Base-by-base conservation (phyloP, 1,140 invertebrate genomes). In the Wiebesia pumilae region DNA sequence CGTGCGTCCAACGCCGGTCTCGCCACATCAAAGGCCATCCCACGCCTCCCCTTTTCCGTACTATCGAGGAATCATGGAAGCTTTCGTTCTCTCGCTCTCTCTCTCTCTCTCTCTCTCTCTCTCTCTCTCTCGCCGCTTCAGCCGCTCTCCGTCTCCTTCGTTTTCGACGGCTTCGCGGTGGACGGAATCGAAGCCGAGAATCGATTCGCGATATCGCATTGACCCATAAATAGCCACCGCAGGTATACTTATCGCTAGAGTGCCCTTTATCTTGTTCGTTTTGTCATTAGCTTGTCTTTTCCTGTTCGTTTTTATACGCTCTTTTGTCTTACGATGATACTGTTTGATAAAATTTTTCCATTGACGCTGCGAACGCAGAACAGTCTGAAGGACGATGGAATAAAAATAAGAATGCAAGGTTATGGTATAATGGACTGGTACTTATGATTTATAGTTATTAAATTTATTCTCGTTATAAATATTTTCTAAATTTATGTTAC, bases 201-300 rank as follows among this genome's bases (percentile, higher is more conserved):
- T 86, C 85, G 85, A 86, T 86, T 86, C 80, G 80, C 58, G 69
- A 86, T 86, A 86, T 82, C 69, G 58, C 71, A 86, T 82, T 86
- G 85, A 86, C 85, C 85, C 78, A 86, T 67, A 86, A 86, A 82
- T 86, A 78, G 67, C 38, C 47, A 35, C 14, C 65, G 47, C 58
- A 27, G 24, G 43, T 78, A 19, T 30, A 47, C 16, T 81, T 81
- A 51, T 47, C 65, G 40, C 27, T 35, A 9, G 35, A 30, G 21
- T 19, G 77, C 62, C 62, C 58, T 79, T 79, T 79, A 69, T 79
- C 77, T 77, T 35, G 1, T 33, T 83, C 43, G 6, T 51, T 75
- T 75, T 71, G 51, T 82, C 81, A 10, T 30, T 19, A 43, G 12
- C 51, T 65, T 21, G 10, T 79, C n/a, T 30, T 16, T 58, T 58